Conservation (phyloP, 2,888 invertebrate genomes). For the Xanthorhoe designata region DNA sequence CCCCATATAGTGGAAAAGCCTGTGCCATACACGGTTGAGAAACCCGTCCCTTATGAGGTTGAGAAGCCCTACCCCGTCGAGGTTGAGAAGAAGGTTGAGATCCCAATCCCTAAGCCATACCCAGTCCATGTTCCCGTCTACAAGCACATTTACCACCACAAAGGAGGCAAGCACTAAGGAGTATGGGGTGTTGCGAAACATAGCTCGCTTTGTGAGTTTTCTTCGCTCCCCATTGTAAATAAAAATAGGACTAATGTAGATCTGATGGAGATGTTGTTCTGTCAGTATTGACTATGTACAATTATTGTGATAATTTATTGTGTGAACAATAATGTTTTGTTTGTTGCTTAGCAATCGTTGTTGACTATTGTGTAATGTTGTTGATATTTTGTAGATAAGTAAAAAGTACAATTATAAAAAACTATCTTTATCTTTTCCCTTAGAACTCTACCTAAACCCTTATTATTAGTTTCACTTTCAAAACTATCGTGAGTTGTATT, state of each 20-base stretch:
- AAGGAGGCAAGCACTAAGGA: constrained; percentile 81
- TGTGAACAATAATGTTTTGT: constrained; percentile 66
- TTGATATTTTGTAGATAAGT: constrained; percentile 63
- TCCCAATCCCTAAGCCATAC: constrained; percentile 89
- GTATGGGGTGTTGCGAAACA: constrained; percentile 39
- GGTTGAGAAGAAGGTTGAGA: constrained; percentile 90
- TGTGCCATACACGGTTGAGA: constrained; percentile 90
- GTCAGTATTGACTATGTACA: constrained; percentile 60
- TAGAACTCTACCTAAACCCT: neutral
- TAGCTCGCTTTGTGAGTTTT: constrained; percentile 60
- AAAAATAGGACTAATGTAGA: constrained; percentile 62
- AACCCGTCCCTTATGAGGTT: constrained; percentile 89
- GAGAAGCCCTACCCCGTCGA: constrained; percentile 91
- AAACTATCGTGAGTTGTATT: too few relatives aligned
- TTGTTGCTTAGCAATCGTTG: constrained; percentile 74
- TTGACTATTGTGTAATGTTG: constrained; percentile 83
- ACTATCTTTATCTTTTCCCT: constrained; percentile 8
- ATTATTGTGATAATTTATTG: constrained; percentile 83
- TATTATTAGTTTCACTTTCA: too few relatives aligned
- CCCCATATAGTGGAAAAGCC: constrained; percentile 90
- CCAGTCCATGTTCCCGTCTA: constrained; percentile 91
- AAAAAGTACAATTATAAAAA: constrained; percentile 23
- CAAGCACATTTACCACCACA: constrained; percentile 90
- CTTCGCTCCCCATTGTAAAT: constrained; percentile 68
- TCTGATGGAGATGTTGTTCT: constrained; percentile 69